These are phyloP conservation scores for Perca schrenkii DNA, from an alignment of 2,113 vertebrate species.

Conservation along the genomic window DNA sequence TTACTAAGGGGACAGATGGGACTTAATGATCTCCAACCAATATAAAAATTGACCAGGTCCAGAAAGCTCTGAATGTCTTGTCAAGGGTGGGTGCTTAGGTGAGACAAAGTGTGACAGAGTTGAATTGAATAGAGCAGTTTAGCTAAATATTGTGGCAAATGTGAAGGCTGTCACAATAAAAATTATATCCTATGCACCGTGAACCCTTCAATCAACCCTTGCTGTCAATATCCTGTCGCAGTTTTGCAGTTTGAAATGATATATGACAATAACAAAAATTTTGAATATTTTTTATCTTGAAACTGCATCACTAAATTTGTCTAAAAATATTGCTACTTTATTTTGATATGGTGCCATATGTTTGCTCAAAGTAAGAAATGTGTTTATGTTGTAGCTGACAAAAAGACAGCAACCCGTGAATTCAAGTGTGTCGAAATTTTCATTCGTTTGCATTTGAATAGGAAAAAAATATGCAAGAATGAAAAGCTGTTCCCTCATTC, in stretches of 20 bases:
- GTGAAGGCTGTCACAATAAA: neutral
- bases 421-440: neutral
- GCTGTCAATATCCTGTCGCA: neutral
- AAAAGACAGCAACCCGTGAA: neutral
- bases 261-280: neutral
- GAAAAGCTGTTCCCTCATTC: constrained; percentile 5
- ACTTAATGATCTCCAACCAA: neutral
- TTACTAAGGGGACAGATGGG: no score
- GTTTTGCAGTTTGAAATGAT: neutral
- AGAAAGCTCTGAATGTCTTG: neutral
- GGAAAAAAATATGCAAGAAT: neutral
- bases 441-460: neutral
- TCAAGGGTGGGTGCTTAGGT: neutral
- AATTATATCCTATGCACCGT: neutral
- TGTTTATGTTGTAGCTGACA: neutral
- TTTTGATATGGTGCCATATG: neutral
- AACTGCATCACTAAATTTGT: neutral
- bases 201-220: neutral
- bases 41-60: neutral
- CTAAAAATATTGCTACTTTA: constrained; percentile 1
- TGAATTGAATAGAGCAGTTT: neutral
- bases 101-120: neutral
- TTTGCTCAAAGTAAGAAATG: constrained; percentile 1
- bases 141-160: neutral
- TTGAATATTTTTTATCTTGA: neutral